Evolutionary conservation across 2,888 invertebrate species (phyloP), one percentile per base, ranked within the genome.

Genomic region (Atrina japonica): DNA sequence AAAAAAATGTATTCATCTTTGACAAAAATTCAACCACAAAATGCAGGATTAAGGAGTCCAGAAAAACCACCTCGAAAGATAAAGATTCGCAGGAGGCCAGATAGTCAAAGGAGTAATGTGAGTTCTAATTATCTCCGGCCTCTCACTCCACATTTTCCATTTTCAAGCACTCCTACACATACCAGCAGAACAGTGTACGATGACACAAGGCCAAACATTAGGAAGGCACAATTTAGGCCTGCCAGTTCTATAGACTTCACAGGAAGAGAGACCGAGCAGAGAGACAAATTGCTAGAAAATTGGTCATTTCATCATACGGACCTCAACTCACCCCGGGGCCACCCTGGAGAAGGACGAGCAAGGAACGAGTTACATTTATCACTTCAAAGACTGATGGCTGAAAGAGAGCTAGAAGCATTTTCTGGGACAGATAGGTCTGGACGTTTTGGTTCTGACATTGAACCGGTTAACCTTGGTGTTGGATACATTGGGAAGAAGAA

Each of bases 171-270:
- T 56, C 56, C 56, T 23, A 35, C n/a, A 23, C 56, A 29, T 11
- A 40, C 56, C 5, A 14, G 35, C 40, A 23, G 35, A 11, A 40
- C 59, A 53, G 67, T 52, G 6, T 45, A 52, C 27, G 68, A 73
- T 25, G 60, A 66, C n/a, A 61, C 68, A 25, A 43, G 59, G 18
- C 53, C 59, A 27, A 58, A 40, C 25, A 50, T 56, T 18, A 29
- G 52, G 27, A 73, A 64, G 58, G 50, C 49, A 7, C 43, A 76
- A 14, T 56, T 68, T 14, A 73, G 86, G 23, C 83, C 86, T 27
- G 74, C 83, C 30, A 85, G 85, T 30, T 83, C 86, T 11, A 81
- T 85, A 56, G 86, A 86, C 61, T 84, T 84, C 47, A 70, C 78
- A 11, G 65, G 68, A 61, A 61, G 43, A 67, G 66, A 52, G 58